A percentile compares a stretch with the other conserved stretches of the same genome.
phyloP scores from a whole-genome alignment of 2,888 invertebrate species.

The Drosophila paracracens region DNA sequence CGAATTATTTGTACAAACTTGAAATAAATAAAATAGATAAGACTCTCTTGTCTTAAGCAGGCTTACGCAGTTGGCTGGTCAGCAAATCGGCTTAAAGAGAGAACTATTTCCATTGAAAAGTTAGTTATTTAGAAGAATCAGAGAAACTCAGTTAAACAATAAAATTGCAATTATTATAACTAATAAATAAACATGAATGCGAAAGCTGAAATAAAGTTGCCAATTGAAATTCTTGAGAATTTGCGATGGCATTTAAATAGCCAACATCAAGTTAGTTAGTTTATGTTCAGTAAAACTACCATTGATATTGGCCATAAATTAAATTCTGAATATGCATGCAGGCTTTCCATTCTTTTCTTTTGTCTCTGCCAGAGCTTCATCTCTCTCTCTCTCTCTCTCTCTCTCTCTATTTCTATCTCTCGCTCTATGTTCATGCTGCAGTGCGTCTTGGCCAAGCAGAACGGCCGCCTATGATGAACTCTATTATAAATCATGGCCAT shows the following conservation, averaged over 20 bases:
- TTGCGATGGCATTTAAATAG: constrained; percentile 67
- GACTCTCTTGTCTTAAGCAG: not conserved
- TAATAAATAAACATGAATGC: constrained; percentile 47
- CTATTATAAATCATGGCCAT: constrained; percentile 79
- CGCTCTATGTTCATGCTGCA: constrained; percentile 68
- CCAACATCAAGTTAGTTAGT: constrained; percentile 70
- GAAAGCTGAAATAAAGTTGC: constrained; percentile 22
- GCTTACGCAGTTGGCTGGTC: not conserved
- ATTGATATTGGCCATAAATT: constrained; percentile 67
- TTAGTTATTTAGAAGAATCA: not conserved
- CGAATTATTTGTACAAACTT: not conserved
- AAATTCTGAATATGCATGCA: constrained; percentile 16
- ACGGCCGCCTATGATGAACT: constrained; percentile 82
- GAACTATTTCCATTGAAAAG: not conserved
- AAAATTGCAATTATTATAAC: constrained; percentile 37
- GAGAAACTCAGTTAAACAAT: constrained; percentile 3
- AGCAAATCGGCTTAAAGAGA: not conserved
- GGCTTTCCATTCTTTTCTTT: not conserved
- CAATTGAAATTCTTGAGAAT: constrained; percentile 28
- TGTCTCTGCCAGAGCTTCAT: constrained; percentile 7
- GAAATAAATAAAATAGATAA: not conserved
- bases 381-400: constrained; percentile 22
- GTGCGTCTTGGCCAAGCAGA: constrained; percentile 74
- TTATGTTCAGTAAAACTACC: constrained; percentile 72
- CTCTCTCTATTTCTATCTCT: not conserved